Conservation (phyloP, 2,888 invertebrate genomes). For the Phortica okadai region DNA sequence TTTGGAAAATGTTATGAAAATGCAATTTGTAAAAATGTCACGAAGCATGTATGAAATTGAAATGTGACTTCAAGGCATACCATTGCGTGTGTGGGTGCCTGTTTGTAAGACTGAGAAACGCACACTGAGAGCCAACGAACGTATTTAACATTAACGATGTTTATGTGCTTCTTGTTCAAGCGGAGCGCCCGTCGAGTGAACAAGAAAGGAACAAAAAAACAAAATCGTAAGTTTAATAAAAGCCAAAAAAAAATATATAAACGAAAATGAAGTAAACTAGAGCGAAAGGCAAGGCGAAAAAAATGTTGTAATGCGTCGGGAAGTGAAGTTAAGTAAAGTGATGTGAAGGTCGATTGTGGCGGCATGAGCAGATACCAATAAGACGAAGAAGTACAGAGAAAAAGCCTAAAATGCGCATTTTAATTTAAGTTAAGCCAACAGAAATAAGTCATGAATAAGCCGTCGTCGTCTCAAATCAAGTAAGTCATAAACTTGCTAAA, state of each 20-base stretch:
- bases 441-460: conserved; percentile 37
- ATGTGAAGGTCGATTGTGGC: background rate
- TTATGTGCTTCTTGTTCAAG: background rate
- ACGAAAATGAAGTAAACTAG: background rate
- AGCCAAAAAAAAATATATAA: background rate
- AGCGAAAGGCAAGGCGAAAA: no score
- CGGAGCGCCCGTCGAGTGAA: background rate
- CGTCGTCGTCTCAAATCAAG: background rate
- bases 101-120: background rate
- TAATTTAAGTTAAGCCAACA: conserved; percentile 23
- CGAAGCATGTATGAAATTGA: conserved; percentile 50
- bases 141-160: background rate
- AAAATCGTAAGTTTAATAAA: background rate
- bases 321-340: background rate
- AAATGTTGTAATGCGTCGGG: background rate
- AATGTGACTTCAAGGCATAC: conserved; percentile 38
- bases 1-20: conserved; percentile 38
- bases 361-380: no score
- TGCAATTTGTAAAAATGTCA: conserved; percentile 63
- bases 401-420: conserved; percentile 5
- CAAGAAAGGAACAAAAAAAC: background rate
- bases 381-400: background rate
- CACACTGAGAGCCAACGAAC: background rate
- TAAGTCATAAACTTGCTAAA: conserved; percentile 25
- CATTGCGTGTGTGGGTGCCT: background rate